Evolutionary conservation across 2,113 vertebrate species (phyloP).

Genomic region (Myotis davidii): DNA sequence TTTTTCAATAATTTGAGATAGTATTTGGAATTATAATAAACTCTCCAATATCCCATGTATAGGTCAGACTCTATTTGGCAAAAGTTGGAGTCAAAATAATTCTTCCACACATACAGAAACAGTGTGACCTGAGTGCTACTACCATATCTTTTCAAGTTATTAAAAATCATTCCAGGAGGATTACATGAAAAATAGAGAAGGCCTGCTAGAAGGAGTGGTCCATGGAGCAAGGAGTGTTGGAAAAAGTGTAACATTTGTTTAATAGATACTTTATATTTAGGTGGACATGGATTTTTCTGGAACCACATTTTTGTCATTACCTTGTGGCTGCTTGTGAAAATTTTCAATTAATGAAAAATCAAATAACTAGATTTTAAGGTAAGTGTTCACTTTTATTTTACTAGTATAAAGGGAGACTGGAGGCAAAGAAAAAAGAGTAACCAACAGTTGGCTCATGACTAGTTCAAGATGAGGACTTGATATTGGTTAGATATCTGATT

Average conservation of each 20-base stretch:
- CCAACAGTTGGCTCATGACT: not conserved
- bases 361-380: not conserved
- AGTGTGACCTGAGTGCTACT: not conserved
- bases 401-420: not conserved
- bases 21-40: conserved; percentile 1
- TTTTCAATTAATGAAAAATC: conserved; percentile 24
- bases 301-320: not conserved
- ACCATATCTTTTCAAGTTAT: not conserved
- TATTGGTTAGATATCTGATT: not conserved
- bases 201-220: no score
- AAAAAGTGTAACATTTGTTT: not conserved
- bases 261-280: not conserved
- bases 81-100: not conserved
- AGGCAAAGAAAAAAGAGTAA: not conserved
- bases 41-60: not conserved
- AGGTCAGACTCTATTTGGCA: not conserved
- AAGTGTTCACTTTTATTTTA: not conserved
- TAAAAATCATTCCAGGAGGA: not conserved
- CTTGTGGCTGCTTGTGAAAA: not conserved
- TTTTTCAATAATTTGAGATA: not conserved
- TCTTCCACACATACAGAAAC: not conserved
- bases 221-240: not conserved
- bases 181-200: not conserved
- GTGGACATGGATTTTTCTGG: not conserved
- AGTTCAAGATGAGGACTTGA: not conserved